Percentiles rank a stretch among this genome's conserved stretches.
Evolutionary conservation across 2,888 invertebrate genomes (phyloP).

Genomic region (Zaprionus lineosus): DNA sequence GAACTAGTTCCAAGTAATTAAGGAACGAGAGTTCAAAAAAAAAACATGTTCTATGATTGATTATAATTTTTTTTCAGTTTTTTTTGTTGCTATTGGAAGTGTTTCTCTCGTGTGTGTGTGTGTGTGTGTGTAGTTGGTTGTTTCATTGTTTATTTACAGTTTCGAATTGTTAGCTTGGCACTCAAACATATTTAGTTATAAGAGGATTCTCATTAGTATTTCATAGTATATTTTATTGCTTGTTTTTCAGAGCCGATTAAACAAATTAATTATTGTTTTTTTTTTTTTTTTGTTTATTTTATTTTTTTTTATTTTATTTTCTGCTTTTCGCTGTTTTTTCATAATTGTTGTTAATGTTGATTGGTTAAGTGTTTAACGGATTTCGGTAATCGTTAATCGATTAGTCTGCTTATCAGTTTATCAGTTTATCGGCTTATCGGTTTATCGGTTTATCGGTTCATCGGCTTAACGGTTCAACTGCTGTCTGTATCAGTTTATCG

Average conservation of each 20-base stretch:
- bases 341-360: constrained; percentile 3
- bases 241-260: constrained; percentile 51
- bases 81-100: constrained; percentile 28
- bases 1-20: constrained; percentile 11
- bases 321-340: constrained; percentile 44
- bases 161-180: constrained; percentile 81
- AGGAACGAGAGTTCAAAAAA: constrained; percentile 25
- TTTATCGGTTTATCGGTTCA: constrained; percentile 18
- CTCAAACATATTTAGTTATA: constrained; percentile 75
- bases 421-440: constrained; percentile 29
- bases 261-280: constrained; percentile 45
- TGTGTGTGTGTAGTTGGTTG: constrained; percentile 20
- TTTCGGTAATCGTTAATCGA: too few species aligned
- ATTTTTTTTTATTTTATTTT: constrained; percentile 7
- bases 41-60: constrained; percentile 1
- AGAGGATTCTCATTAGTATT: constrained; percentile 39
- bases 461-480: constrained; percentile 24
- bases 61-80: constrained; percentile 19
- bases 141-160: constrained; percentile 52
- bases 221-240: constrained; percentile 32
- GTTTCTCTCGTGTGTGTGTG: too few species aligned
- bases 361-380: constrained; percentile 3
- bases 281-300: constrained; percentile 22
- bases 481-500: constrained; percentile 30
- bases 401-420: background rate